These are phyloP conservation scores for Craseonycteris thonglongyai DNA, from an alignment of 2,113 vertebrate species.

Conservation along the genomic window DNA sequence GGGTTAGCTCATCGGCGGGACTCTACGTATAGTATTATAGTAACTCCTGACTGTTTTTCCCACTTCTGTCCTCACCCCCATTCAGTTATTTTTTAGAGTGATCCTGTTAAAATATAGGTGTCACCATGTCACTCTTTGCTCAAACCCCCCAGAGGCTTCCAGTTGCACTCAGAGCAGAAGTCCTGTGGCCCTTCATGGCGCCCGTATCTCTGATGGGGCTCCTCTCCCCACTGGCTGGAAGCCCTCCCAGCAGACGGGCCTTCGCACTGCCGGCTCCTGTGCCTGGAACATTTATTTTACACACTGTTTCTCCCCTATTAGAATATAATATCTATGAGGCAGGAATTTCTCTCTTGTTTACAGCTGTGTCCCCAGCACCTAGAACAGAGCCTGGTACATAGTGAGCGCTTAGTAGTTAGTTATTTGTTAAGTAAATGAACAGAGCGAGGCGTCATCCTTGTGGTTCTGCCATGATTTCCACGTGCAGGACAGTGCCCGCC, in stretches of 20 bases:
- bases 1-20: too few species aligned
- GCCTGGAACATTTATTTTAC: background rate
- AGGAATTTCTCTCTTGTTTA: background rate
- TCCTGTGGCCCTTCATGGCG: background rate
- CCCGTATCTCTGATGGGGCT: background rate
- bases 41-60: background rate
- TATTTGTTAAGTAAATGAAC: background rate
- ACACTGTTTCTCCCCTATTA: background rate
- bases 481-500: background rate
- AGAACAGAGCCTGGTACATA: background rate
- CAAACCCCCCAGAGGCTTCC: background rate
- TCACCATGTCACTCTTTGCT: background rate
- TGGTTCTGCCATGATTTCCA: background rate
- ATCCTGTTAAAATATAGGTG: background rate
- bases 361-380: background rate
- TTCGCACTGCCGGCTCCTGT: background rate
- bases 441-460: background rate
- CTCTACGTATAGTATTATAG: background rate
- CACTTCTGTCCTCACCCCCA: background rate
- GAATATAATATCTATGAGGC: background rate
- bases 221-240: background rate
- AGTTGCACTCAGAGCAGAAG: background rate
- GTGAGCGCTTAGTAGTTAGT: background rate
- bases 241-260: background rate
- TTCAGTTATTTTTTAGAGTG: background rate